A percentile compares a stretch with the other conserved stretches of the same genome.
Conservation (phyloP, 2,888 invertebrate species). For the Trilocha varians region DNA sequence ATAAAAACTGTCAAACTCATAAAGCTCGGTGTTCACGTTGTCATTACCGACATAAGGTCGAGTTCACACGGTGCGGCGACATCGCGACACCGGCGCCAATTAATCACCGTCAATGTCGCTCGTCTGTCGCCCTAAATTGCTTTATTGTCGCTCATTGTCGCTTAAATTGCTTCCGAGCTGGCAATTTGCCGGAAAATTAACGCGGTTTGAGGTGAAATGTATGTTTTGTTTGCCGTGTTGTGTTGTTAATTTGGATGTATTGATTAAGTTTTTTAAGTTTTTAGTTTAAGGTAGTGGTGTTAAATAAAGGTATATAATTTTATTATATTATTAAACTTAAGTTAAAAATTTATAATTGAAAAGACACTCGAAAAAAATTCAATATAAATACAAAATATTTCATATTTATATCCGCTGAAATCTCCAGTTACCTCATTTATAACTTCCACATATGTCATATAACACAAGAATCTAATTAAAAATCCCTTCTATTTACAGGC, state of each 20-base stretch:
- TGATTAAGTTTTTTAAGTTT: too few relatives aligned
- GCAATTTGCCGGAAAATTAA: constrained; percentile 26
- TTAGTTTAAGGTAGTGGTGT: too few relatives aligned
- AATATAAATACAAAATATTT: too few relatives aligned
- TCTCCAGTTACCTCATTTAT: constrained; percentile 6
- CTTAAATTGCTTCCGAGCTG: constrained; percentile 20
- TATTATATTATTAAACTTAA: too few relatives aligned
- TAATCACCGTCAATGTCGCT: constrained; percentile 29
- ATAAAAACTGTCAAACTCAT: too few relatives aligned
- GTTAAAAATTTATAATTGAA: too few relatives aligned
- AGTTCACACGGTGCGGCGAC: constrained; percentile 40
- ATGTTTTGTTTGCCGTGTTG: background rate
- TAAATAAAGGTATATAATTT: too few relatives aligned
- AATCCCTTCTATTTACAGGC: background rate
- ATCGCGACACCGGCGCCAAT: constrained; percentile 38
- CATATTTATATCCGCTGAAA: too few relatives aligned
- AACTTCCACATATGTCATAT: background rate
- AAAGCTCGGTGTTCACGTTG: constrained; percentile 9
- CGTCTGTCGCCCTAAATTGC: constrained; percentile 30
- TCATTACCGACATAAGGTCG: constrained; percentile 26
- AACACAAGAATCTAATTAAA: background rate
- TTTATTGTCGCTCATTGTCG: constrained; percentile 16
- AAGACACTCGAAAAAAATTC: too few relatives aligned
- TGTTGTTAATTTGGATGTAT: too few relatives aligned
- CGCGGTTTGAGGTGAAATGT: background rate